Base-by-base conservation (phyloP, 92 coral and sea anemone species). In the Umimayanthus chanpuru region DNA sequence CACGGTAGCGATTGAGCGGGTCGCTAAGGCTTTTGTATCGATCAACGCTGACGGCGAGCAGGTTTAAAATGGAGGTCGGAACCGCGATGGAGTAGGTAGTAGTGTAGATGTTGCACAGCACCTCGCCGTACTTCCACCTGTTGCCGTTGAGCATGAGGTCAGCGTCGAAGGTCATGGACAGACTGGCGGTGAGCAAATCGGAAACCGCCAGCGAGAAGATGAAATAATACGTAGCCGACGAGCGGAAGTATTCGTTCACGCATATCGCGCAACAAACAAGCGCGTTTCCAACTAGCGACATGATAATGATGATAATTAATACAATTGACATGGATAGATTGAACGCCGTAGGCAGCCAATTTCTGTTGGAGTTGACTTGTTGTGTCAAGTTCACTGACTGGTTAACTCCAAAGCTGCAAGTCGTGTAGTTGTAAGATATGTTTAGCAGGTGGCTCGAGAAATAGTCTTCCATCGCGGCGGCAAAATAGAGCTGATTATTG, bases 1-100 rank as follows among this genome's bases (percentile, higher is more conserved):
- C 90, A 38, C 99, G 92, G 83, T 90, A 97, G 18, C 95, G 92
- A 49, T 88, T 95, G 39, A 97, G 79, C 9, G 99, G 99, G 47
- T 93, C 95, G 61, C 93, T 90, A 2, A 97, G 95, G 88, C 94
- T 91, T 88, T 97, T 95, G 89, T 96, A 97, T 32, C 99, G 98
- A 49, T 95, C 99, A 2, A 93, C 92, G 90, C 98, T 97, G 50
- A 94, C 95, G 16, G 93, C 97, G 6, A 96, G 91, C 28, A 94
- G 95, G 88, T 93, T 97, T 86, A 96, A 88, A 73, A 97, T 96
- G 23, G 99, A 97, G 0, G 96, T 94, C 58, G 98, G 99, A 61
- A 97, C 99, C 1, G 98, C 95, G 84, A 95, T 88, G 6, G 94
- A 92, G 82, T 97, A 97, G 14, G 93, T 88, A 4, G 97, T 94